These are phyloP conservation scores for Neoarius graeffei DNA, from an alignment of 2,113 vertebrate species.

Conservation along the genomic window DNA sequence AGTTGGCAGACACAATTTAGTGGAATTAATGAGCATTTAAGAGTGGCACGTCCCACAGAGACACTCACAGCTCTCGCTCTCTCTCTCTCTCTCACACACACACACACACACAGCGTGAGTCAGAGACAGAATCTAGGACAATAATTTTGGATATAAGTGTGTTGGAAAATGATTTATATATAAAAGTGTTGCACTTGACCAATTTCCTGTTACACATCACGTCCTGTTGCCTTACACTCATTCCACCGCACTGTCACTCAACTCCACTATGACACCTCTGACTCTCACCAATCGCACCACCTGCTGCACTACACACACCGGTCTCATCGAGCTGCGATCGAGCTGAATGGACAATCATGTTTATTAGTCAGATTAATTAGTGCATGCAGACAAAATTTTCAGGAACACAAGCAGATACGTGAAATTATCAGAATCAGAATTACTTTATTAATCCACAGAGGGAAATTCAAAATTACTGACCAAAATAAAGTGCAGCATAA, in stretches of 20 bases:
- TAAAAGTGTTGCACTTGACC: neutral
- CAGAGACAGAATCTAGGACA: neutral
- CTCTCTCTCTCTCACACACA: neutral
- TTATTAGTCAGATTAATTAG: neutral
- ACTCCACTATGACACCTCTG: neutral
- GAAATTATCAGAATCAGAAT: neutral
- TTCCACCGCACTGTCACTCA: neutral
- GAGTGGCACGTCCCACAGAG: conserved; percentile 49
- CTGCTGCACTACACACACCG: neutral
- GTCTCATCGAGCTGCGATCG: neutral
- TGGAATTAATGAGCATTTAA: conserved; percentile 56
- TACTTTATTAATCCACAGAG: no score
- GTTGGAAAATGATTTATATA: neutral
- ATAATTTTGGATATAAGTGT: neutral
- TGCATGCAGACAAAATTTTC: neutral
- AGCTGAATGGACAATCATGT: neutral
- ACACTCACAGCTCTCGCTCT: neutral
- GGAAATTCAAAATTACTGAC: neutral
- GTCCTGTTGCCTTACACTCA: neutral
- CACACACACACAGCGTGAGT: neutral
- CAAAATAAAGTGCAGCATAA: neutral
- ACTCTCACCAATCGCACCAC: neutral
- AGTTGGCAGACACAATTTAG: conserved; percentile 53
- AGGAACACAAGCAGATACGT: neutral
- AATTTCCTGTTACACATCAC: neutral